Evolutionary conservation across 2,888 invertebrate species (phyloP).

Genomic region (Ephialtes manifestator): DNA sequence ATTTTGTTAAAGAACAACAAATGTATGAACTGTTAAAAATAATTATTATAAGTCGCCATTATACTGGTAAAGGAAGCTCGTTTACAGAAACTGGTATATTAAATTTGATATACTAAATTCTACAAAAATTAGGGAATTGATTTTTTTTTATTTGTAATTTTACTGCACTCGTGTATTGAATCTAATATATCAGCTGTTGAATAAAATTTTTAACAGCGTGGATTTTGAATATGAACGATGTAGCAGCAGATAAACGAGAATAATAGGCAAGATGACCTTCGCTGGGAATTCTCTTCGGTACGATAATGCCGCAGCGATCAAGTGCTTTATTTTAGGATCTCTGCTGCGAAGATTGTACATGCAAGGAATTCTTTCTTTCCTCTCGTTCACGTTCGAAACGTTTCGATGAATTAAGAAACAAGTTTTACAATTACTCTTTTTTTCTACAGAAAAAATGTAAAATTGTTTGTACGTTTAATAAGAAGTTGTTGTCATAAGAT

Average conservation of each 20-base stretch:
- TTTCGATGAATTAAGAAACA: background rate
- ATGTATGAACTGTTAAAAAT: background rate
- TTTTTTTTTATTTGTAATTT: no score
- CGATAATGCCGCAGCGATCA: constrained; percentile 33
- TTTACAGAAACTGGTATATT: no score
- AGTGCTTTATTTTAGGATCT: constrained; percentile 63
- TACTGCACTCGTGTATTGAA: no score
- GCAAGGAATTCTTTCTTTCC: background rate
- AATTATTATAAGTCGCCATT: no score
- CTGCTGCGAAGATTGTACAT: constrained; percentile 6
- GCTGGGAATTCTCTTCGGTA: constrained; percentile 43
- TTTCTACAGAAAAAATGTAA: no score
- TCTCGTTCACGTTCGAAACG: background rate
- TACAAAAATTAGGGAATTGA: no score
- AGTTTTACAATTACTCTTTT: no score
- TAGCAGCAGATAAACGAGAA: constrained; percentile 56
- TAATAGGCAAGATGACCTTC: constrained; percentile 78
- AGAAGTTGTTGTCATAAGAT: no score
- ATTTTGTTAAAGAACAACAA: constrained; percentile 62
- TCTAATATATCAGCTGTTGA: no score
- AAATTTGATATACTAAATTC: no score
- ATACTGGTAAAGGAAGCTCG: no score
- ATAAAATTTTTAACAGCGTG: background rate
- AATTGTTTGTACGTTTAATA: no score
- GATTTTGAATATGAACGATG: background rate